Percentiles rank a stretch among this genome's conserved stretches.
Evolutionary conservation across 2,113 vertebrate genomes (phyloP).

Genomic region (Pelodiscus sinensis): DNA sequence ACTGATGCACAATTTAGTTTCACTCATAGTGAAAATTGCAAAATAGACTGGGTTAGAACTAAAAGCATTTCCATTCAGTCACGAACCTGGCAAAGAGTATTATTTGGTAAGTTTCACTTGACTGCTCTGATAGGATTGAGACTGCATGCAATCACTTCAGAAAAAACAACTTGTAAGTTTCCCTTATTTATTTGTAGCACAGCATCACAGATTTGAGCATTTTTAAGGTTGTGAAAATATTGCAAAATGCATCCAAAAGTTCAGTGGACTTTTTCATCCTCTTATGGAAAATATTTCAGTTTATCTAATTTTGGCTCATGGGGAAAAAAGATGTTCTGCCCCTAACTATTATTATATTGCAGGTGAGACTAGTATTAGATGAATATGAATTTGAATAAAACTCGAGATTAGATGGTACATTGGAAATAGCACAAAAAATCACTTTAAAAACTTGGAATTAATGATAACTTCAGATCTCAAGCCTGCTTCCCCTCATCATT

Average conservation of each 20-base stretch:
- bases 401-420: not conserved
- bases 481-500: not conserved
- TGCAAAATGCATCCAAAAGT: not conserved
- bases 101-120: not conserved
- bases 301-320: not conserved
- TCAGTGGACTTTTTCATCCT: not conserved
- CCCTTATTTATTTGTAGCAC: not conserved
- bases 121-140: not conserved
- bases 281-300: conserved; percentile 2
- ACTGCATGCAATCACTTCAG: not conserved
- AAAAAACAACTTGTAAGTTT: not conserved
- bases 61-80: conserved; percentile 16
- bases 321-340: not conserved
- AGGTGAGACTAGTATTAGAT: not conserved
- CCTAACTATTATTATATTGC: not conserved
- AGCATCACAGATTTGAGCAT: not conserved
- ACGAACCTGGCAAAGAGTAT: not conserved
- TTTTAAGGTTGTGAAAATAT: not conserved
- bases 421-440: not conserved
- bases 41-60: not conserved
- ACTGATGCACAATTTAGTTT: not conserved
- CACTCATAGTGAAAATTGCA: not conserved
- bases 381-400: not conserved
- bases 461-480: not conserved
- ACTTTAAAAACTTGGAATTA: not conserved